Evolutionary conservation across 2,113 vertebrate species (phyloP).

Genomic region (Eleginops maclovinus): DNA sequence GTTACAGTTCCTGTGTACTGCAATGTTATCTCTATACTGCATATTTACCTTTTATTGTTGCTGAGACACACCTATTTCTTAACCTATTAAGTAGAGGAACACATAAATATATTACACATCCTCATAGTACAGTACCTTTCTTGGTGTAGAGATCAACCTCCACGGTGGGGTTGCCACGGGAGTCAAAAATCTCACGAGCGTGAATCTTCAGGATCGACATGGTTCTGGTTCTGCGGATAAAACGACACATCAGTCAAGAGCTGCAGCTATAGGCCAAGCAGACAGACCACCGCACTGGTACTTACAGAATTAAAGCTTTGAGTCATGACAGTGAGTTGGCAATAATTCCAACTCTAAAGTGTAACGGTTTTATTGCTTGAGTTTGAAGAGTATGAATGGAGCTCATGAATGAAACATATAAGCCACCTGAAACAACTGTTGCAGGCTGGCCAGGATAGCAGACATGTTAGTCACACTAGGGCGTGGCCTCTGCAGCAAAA

Average conservation of each 20-base stretch:
- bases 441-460: background rate
- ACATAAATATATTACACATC: background rate
- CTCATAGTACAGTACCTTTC: slow-evolving; percentile 87
- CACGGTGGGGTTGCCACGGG: slow-evolving; percentile 98
- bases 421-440: slow-evolving; percentile 23
- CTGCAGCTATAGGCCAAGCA: background rate
- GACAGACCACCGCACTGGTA: background rate
- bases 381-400: background rate
- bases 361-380: background rate
- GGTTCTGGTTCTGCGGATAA: slow-evolving; percentile 80
- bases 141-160: slow-evolving; percentile 94
- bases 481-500: slow-evolving; percentile 63
- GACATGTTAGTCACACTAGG: slow-evolving; percentile 35
- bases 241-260: slow-evolving; percentile 6
- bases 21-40: too few species aligned
- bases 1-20: too few species aligned
- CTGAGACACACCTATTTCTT: background rate
- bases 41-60: too few species aligned
- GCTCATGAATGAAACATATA: background rate
- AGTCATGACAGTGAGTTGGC: slow-evolving; percentile 30
- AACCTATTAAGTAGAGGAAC: background rate
- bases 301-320: slow-evolving; percentile 20
- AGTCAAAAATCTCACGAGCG: slow-evolving; percentile 97
- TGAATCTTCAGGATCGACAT: slow-evolving; percentile 94
- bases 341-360: slow-evolving; percentile 10